Conservation (phyloP, 2,888 invertebrate genomes). For the Eulithis prunata region DNA sequence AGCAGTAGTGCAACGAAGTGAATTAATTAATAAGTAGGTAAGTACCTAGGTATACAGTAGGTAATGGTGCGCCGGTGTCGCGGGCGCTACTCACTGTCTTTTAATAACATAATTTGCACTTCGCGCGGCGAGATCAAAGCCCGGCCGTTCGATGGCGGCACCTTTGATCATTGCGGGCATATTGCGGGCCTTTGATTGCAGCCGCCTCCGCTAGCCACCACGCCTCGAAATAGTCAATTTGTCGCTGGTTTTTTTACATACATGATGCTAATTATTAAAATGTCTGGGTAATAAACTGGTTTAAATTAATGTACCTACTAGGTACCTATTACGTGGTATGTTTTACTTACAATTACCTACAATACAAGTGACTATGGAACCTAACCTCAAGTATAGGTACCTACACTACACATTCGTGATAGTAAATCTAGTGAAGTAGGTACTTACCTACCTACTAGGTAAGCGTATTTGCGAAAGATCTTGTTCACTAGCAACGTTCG, state of each 20-base stretch:
- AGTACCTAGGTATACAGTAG: too few relatives aligned
- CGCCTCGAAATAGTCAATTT: constrained; percentile 82
- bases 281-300: too few relatives aligned
- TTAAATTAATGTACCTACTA: too few relatives aligned
- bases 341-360: too few relatives aligned
- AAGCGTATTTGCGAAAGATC: constrained; percentile 25
- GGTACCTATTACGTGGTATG: too few relatives aligned
- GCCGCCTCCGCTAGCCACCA: constrained; percentile 78
- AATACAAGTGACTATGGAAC: too few relatives aligned
- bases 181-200: constrained; percentile 76
- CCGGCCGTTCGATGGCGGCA: constrained; percentile 76
- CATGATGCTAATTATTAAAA: constrained; percentile 26
- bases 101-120: constrained; percentile 85
- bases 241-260: constrained; percentile 68
- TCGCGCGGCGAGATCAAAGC: constrained; percentile 83
- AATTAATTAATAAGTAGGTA: constrained; percentile 81
- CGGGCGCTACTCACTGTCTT: constrained; percentile 79
- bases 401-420: too few relatives aligned
- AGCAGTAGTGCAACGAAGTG: constrained; percentile 15
- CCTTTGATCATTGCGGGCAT: constrained; percentile 82
- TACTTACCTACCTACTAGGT: not conserved
- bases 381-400: too few relatives aligned
- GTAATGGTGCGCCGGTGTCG: constrained; percentile 61
- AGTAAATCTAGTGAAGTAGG: too few relatives aligned
- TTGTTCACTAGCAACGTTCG: constrained; percentile 30